Evolutionary conservation across 1,140 invertebrate species (phyloP), one percentile per base, ranked within the genome.

Genomic region (Drosophila melanogaster): DNA sequence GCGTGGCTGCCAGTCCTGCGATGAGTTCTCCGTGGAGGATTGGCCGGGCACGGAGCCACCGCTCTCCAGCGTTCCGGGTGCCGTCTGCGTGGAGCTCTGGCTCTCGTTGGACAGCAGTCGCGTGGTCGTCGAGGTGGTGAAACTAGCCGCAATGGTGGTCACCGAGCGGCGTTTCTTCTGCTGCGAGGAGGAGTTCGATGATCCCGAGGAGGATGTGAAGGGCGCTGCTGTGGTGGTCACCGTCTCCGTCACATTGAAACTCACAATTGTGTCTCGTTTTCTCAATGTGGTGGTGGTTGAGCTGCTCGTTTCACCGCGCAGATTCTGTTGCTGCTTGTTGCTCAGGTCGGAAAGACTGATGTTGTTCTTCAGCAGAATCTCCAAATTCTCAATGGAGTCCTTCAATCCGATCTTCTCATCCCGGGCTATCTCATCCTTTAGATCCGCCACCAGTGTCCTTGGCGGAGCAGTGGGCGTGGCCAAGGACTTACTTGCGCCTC

Each of bases 321-420:
- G 72, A 69, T 80, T 92, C 72, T 92, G 85, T 24, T 92, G 91
- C 51, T 92, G 91, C 50, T 92, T 92, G 49, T 91, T 92, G 72
- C 90, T 92, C 57, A 92, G 62, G 61, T 92, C 91, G 12, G 91
- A 92, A 0, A 92, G 58, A 15, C 91, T 92, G 6, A 92, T 92
- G 64, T 92, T 92, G 66, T 92, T 92, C 77, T 92, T 92, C 4
- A 92, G 59, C 50, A 92, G 71, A 3, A 91, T 91, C 61, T 92
- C 87, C n/a, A 92, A 71, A 44, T 92, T 92, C 72, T 92, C 91
- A 33, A 92, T 92, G 17, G 91, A 92, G 65, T 92, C 91, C 59
- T 91, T 92, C 1, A 92, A 54, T 0, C 73, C 59, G 22, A 54
- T 66, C 44, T 91, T 89, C 55, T 91, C 86, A 37, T 77, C 83